A percentile compares a stretch with the other conserved stretches of the same genome.
phyloP scores from a whole-genome alignment of 2,113 vertebrate genomes.

The Motacilla tschutschensis region DNA sequence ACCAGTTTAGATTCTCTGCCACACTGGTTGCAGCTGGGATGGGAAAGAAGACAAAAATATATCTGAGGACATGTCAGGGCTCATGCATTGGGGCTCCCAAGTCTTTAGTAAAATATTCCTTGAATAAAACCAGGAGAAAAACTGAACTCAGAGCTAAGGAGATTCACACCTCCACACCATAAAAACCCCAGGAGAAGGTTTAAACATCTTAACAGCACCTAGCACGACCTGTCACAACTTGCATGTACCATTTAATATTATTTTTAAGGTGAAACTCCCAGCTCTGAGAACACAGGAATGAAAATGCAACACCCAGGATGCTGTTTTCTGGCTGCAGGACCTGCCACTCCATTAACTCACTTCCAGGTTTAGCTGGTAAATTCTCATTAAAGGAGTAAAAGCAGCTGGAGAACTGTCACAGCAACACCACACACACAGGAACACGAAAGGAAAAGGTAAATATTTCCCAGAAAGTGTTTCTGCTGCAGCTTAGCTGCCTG shows the following conservation, averaged over 20 bases:
- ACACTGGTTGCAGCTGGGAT: conserved; percentile 89
- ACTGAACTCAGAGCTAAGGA: background rate
- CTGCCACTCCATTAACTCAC: background rate
- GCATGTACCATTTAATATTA: fast-evolving
- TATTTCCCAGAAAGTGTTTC: background rate
- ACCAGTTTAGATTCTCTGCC: conserved; percentile 89
- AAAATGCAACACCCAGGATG: fast-evolving
- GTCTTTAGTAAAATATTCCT: background rate
- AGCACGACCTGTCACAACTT: background rate
- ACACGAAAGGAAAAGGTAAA: background rate
- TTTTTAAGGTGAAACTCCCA: background rate
- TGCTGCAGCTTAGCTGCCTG: background rate
- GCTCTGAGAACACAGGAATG: background rate
- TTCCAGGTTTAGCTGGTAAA: background rate
- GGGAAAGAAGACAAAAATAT: background rate
- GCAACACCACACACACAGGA: fast-evolving
- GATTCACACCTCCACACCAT: no score
- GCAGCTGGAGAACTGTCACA: background rate
- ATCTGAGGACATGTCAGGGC: background rate
- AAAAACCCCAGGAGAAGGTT: background rate
- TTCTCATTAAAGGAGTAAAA: background rate
- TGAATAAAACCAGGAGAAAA: background rate
- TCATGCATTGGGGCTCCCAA: fast-evolving
- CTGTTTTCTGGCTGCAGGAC: background rate
- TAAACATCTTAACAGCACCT: background rate